Percentiles rank a stretch among this genome's conserved stretches.
These are phyloP conservation scores for Laticauda laticaudata DNA, from an alignment of 2,113 vertebrate genomes.

Conservation along the genomic window DNA sequence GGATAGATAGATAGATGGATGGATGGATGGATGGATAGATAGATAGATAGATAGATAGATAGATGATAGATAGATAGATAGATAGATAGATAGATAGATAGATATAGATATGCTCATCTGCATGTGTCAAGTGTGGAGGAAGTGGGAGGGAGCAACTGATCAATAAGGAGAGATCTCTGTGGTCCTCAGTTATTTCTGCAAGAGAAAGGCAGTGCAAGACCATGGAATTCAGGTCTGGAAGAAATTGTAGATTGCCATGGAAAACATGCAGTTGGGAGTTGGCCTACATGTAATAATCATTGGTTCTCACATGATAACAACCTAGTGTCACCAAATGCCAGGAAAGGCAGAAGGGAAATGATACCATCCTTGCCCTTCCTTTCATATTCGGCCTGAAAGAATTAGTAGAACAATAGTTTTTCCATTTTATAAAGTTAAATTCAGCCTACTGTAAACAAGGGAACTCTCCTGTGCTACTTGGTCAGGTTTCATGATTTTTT, in stretches of 20 bases:
- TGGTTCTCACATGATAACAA: background rate
- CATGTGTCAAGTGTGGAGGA: background rate
- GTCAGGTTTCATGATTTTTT: constrained; percentile 23
- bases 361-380: background rate
- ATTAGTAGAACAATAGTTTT: background rate
- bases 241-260: background rate
- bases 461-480: background rate
- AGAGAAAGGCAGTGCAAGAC: background rate
- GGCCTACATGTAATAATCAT: background rate
- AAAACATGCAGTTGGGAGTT: background rate
- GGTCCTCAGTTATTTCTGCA: background rate
- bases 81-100: too few species aligned
- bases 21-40: too few species aligned
- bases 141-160: background rate
- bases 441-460: background rate
- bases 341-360: background rate
- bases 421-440: background rate
- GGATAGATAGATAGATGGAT: too few species aligned
- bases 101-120: background rate
- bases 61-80: too few species aligned
- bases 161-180: background rate
- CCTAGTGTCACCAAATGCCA: background rate
- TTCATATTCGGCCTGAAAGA: background rate
- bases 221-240: background rate
- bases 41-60: too few species aligned